Evolutionary conservation across 2,113 vertebrate genomes (phyloP), one percentile per base, ranked within the genome.

Genomic region (Neofelis nebulosa): DNA sequence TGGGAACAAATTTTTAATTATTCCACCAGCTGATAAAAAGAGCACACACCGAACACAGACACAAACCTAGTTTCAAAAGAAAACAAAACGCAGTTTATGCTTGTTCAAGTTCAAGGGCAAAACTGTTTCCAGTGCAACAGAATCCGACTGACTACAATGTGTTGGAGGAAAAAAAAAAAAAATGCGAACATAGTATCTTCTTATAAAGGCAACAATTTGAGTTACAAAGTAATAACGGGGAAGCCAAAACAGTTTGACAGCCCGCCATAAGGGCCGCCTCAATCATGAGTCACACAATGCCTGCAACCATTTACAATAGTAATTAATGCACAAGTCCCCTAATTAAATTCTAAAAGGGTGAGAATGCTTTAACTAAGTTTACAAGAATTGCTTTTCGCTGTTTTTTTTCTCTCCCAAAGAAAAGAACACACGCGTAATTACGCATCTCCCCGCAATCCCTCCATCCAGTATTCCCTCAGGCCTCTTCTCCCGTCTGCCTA

Each of bases 231-330:
- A 98, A 98, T 98, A 98, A 97, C 94, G 95, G 97, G 97, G 96
- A 98, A 97, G 94, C 98, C 98, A 97, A 97, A 97, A 98, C 98
- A 97, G 96, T 98, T 98, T 98, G 98, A 98, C 98, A 98, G 97
- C 98, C 96, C 97, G 97, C 97, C 97, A 95, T 96, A 96, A 97
- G 96, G 97, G 96, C 97, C 81, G 97, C 95, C 97, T 97, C 97
- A 86, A 94, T 95, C 97, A 69, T 97, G 95, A 98, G 76, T 97
- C 97, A 97, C 98, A 98, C 96, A 98, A 98, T 97, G 98, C 97
- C 96, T 97, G 97, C 97, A 97, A 97, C 86, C 98, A 95, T 93
- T 97, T 96, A 97, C 97, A 94, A 98, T 85, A 97, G 97, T 96
- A 96, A 98, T 98, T 97, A 96, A 98, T 97, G 96, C 98, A 94